A percentile compares a stretch with the other conserved stretches of the same genome.
Conservation (phyloP, 2,113 vertebrate genomes). For the Rhinopomastus cyanomelas region DNA sequence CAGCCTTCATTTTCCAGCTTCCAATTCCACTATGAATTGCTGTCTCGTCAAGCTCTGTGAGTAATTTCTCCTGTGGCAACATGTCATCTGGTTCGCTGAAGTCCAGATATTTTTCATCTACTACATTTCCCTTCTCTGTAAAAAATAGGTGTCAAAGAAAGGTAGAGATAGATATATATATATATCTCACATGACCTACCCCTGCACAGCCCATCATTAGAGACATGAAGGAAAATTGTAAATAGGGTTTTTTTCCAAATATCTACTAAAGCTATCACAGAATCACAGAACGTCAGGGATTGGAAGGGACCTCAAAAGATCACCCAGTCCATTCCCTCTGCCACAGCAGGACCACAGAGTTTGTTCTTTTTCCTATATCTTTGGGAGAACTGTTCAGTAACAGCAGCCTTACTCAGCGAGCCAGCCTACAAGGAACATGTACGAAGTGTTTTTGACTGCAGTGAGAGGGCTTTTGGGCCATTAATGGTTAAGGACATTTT, state of each 20-base stretch:
- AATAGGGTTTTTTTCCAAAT: not conserved
- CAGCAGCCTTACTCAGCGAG: not conserved
- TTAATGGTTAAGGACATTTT: not conserved
- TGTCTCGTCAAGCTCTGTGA: constrained; percentile 27
- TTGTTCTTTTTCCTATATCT: not conserved
- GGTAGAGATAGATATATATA: too few relatives aligned
- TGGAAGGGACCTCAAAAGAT: too few relatives aligned
- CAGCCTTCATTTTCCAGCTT: not conserved
- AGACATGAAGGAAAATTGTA: too few relatives aligned
- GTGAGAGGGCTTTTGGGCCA: not conserved
- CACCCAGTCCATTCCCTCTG: too few relatives aligned
- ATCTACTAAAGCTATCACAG: not conserved
- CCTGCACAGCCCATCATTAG: not conserved
- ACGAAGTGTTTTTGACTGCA: not conserved
- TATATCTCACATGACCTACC: not conserved
- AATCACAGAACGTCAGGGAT: too few relatives aligned
- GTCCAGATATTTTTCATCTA: constrained; percentile 30
- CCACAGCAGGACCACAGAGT: too few relatives aligned
- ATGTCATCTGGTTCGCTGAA: constrained; percentile 53
- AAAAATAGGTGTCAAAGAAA: constrained; percentile 1
- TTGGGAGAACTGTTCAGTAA: not conserved
- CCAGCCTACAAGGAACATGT: not conserved
- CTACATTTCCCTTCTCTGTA: not conserved
- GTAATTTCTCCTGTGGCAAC: constrained; percentile 55
- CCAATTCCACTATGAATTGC: constrained; percentile 30